Percentiles rank a stretch among this genome's conserved stretches.
phyloP scores from a whole-genome alignment of 2,113 vertebrate genomes.

The Antigone vipio region DNA sequence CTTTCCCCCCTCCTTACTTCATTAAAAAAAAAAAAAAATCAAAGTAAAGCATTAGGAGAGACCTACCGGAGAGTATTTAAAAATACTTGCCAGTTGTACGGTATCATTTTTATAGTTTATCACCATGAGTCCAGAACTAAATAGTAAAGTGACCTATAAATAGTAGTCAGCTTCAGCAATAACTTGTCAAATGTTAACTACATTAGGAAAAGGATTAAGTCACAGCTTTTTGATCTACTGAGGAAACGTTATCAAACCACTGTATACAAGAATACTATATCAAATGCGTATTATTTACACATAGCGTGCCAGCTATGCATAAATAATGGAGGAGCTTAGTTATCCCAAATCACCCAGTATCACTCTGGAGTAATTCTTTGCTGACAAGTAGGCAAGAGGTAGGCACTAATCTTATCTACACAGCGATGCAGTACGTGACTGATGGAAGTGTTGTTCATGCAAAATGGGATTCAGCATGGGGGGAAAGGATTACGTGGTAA shows the following conservation, averaged over 20 bases:
- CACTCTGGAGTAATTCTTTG: neutral
- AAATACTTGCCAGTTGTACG: neutral
- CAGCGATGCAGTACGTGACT: fast-evolving
- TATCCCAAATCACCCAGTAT: neutral
- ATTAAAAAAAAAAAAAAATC: neutral
- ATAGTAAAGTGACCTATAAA: neutral
- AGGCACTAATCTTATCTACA: neutral
- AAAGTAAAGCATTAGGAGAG: neutral
- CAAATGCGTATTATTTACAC: neutral
- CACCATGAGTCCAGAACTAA: neutral
- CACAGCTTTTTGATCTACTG: neutral
- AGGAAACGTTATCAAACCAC: neutral
- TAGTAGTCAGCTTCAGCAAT: neutral
- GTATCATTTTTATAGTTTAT: neutral
- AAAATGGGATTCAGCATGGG: neutral
- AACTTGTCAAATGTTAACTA: neutral
- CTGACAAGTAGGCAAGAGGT: neutral
- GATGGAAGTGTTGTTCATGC: neutral
- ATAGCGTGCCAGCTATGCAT: neutral
- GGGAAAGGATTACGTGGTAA: neutral
- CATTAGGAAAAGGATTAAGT: neutral
- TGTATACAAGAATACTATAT: neutral
- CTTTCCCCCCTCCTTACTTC: neutral
- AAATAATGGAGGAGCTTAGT: neutral
- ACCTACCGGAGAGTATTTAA: neutral